Evolutionary conservation across 2,797 vertebrate species (phyloP), one percentile per base, ranked within the genome.

Genomic region (Acipenser ruthenus): DNA sequence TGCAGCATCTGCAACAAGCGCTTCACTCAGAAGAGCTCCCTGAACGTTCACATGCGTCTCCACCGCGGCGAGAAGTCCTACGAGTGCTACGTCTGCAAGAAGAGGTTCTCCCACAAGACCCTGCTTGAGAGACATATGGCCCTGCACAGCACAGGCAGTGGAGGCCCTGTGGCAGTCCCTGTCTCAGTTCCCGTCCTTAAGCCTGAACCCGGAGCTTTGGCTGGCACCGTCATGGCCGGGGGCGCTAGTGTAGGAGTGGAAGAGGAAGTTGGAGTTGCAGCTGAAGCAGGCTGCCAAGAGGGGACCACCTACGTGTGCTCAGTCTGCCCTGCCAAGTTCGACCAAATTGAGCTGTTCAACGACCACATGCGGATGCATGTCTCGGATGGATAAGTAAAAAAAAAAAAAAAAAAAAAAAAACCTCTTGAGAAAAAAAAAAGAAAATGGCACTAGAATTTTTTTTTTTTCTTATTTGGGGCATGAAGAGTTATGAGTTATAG

Each of bases 351-450:
- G 92, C 94, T 94, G 90, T 99, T 99, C 94, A 99, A 99, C 86
- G 96, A 99, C 93, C 96, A 99, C 92, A 97, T 99, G 96, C 96
- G 96, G 91, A 97, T 98, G 94, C 96, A 99, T 87, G 96, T 98
- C 91, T 95, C 96, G 82, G 95, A 98, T 65, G 96, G 96, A 95
- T 99, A 98, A 97, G 93, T 94, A 96, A 90, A 85, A 91, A 76
- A 67, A 18, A 18, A 18, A 51, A 64, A 50, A 64, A 64, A 64
- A 74, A 68, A 63, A 18, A 71, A 18, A 18, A 18, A 51, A 64
- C 50, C 63, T 64, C 49, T 51, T 64, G 49, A 49, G 53, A 50
- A 64, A 64, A 64, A 63, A 69, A 74, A 68, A 63, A 18, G 15
- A 78, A 73, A 78, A 80, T 70, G 76, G 78, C 78, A 78, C 79